Base-by-base conservation (phyloP, 2,888 invertebrate species). In the Isoperla grammatica region DNA sequence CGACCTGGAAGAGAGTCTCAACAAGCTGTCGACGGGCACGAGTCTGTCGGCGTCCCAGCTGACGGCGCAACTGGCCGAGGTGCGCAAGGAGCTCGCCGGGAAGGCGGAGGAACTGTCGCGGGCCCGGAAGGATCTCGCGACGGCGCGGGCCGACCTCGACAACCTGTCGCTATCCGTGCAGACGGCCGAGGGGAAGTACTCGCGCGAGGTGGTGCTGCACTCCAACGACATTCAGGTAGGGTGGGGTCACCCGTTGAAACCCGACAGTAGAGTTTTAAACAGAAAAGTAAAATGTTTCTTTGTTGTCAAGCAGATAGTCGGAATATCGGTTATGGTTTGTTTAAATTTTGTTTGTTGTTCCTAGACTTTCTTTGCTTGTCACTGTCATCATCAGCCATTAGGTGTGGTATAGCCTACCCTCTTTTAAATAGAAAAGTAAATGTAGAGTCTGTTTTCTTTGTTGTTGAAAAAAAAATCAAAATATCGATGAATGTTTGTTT, bases 151-250 rank as follows among this genome's bases (percentile, higher is more conserved):
- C 8, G 87, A 90, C 71, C 79, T 86, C 59, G 80, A 81, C 39
- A 76, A 75, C 43, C 72, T 88, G 12, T 80, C 83, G 0, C 81
- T 83, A 66, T 79, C 80, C 57, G 78, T 85, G 1, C 83, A 84
- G 70, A 78, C 79, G 40, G 85, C 86, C 1, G 89, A 90, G 75
- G 84, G 85, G 64, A 90, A 90, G 71, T 90, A 90, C 70, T 83
- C 87, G 1, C 82, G 87, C 29, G 59, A 60, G 78, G 87, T 90
- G 81, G 80, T 86, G 64, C 74, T 87, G 54, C 90, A 90, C 76
- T 88, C 90, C 0, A 75, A 80, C 45, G 90, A 90, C 72, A 67
- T 76, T 17, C n/a, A n/a, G n/a, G n/a, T 9, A 73, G 75, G 67
- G 72, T 69, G 63, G 64, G 2, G 20, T 39, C 2, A 13, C 12